A percentile compares a stretch with the other conserved stretches of the same genome.
phyloP scores from a whole-genome alignment of 2,888 invertebrate species.

The Seladonia tumulorum region DNA sequence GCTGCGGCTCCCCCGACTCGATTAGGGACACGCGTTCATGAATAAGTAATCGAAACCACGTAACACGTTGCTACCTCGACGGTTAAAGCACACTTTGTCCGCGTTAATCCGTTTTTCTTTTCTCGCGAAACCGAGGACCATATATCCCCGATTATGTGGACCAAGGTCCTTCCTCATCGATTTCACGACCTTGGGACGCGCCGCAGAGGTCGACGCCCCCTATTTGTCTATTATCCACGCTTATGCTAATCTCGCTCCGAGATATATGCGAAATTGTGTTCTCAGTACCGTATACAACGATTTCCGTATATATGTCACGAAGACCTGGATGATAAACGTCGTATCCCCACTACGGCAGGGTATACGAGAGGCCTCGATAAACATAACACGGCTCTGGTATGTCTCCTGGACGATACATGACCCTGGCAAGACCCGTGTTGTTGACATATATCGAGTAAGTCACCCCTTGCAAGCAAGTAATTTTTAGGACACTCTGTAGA shows the following conservation, averaged over 20 bases:
- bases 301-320: no score
- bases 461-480: no score
- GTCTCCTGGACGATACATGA: no score
- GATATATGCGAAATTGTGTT: no score
- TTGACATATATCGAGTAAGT: no score
- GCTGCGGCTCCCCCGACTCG: constrained; percentile 38
- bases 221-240: neutral
- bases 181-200: neutral
- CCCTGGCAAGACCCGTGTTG: no score
- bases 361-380: no score
- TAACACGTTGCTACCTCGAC: neutral
- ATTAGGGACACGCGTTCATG: constrained; percentile 52
- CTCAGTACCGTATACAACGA: no score
- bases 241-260: neutral
- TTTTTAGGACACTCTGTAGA: no score
- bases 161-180: neutral
- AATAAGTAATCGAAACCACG: constrained; percentile 52
- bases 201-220: neutral
- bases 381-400: no score
- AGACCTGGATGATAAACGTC: no score
- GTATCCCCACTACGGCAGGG: no score
- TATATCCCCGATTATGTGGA: neutral
- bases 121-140: neutral
- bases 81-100: neutral
- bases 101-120: constrained; percentile 27